Conservation (phyloP, 1,140 invertebrate species). For the Drosophila serrata region DNA sequence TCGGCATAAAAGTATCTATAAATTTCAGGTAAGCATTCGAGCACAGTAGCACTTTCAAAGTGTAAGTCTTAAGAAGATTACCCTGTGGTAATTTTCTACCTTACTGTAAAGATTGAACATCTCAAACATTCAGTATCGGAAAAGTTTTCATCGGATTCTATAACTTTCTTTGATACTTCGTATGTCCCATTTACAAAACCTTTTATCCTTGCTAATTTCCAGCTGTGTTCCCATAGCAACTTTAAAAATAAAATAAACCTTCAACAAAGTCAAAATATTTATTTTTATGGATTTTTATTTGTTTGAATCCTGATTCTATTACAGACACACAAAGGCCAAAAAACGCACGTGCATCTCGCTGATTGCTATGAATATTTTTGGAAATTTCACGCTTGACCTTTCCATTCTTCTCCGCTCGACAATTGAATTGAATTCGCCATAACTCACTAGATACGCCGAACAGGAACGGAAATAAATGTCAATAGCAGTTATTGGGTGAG, state of each 20-base stretch:
- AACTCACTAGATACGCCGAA: constrained; percentile 3
- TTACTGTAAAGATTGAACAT: neutral
- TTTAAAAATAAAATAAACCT: constrained; percentile 1
- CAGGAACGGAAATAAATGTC: constrained; percentile 31
- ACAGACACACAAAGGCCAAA: neutral
- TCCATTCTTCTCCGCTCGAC: constrained; percentile 4
- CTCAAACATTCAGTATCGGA: too few species aligned
- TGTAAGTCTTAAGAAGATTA: neutral
- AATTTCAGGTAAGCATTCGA: neutral
- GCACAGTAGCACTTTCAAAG: neutral
- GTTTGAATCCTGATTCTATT: constrained; percentile 15
- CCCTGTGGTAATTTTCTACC: too few species aligned
- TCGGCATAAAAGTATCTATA: constrained; percentile 20
- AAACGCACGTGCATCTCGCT: neutral
- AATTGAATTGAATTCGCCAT: constrained; percentile 27
- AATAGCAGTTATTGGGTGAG: constrained; percentile 17
- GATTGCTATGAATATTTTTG: constrained; percentile 41
- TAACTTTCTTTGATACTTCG: too few species aligned
- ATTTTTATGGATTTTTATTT: constrained; percentile 9
- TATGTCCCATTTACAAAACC: too few species aligned
- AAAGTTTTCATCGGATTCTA: too few species aligned
- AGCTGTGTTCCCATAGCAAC: neutral
- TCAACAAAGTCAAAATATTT: constrained; percentile 1
- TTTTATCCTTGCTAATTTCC: neutral
- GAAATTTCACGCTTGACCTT: constrained; percentile 42